Conservation (phyloP, 2,113 vertebrate genomes). For the Myrmophylax atrothorax region DNA sequence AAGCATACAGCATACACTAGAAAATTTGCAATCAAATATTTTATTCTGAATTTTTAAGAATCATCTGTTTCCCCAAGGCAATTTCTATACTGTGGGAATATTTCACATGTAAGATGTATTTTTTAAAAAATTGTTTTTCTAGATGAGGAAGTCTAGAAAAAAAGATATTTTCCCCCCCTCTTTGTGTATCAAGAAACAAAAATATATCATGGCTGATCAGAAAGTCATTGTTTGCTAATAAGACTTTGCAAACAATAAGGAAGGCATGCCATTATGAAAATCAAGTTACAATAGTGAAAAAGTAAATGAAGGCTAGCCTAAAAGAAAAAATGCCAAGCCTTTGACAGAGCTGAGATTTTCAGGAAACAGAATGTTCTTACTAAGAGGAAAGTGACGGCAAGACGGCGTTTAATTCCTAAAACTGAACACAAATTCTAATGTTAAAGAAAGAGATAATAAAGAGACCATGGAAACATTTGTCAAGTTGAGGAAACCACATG, state of each 20-base stretch:
- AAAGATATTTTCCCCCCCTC: accelerated
- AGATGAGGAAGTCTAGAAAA: neutral
- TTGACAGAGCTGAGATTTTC: neutral
- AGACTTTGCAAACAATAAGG: neutral
- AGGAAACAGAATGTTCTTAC: neutral
- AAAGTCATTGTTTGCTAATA: neutral
- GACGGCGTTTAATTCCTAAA: neutral
- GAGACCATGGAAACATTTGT: neutral
- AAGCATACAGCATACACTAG: neutral
- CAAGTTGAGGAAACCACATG: neutral
- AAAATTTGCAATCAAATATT: neutral
- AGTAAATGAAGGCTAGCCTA: neutral
- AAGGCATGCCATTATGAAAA: neutral
- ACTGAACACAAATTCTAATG: neutral
- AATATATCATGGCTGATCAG: neutral
- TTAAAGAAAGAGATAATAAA: neutral
- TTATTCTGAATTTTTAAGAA: neutral
- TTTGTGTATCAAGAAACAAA: neutral
- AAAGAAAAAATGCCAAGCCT: neutral
- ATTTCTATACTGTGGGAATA: neutral
- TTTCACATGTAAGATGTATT: neutral
- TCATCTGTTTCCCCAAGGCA: neutral
- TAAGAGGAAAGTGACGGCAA: neutral
- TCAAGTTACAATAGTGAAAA: neutral
- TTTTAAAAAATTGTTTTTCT: neutral